Conservation (phyloP, 2,113 vertebrate species). For the Tautogolabrus adspersus region DNA sequence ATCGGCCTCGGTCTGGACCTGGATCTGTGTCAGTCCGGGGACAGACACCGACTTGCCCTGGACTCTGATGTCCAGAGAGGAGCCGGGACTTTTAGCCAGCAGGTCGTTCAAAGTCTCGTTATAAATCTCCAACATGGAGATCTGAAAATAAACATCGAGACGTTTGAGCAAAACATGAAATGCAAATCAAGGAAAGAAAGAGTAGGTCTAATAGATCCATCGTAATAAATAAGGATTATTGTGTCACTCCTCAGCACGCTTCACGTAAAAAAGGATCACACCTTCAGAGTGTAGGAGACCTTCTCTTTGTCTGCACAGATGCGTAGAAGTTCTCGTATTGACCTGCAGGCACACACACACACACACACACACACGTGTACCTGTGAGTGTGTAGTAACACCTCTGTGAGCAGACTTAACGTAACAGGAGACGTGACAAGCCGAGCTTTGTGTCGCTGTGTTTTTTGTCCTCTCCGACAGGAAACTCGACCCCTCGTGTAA, state of each 20-base stretch:
- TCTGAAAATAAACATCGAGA: slow-evolving; percentile 47
- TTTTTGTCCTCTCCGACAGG: slow-evolving; percentile 4
- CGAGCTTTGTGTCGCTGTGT: background rate
- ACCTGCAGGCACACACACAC: slow-evolving; percentile 57
- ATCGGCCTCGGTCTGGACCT: slow-evolving; percentile 72
- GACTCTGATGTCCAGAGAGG: slow-evolving; percentile 71
- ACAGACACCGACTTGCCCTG: slow-evolving; percentile 73
- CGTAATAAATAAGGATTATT: too few relatives aligned
- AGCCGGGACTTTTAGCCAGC: slow-evolving; percentile 49
- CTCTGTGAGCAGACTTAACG: background rate
- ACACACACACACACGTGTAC: background rate
- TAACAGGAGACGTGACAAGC: slow-evolving; percentile 1
- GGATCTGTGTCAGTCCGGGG: slow-evolving; percentile 71
- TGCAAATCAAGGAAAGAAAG: too few relatives aligned
- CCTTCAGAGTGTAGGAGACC: slow-evolving; percentile 75
- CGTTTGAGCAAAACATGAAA: too few relatives aligned
- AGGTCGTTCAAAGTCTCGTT: slow-evolving; percentile 79
- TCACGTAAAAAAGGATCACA: too few relatives aligned
- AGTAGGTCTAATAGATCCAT: too few relatives aligned
- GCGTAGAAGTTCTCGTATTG: slow-evolving; percentile 73
- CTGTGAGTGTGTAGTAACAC: background rate
- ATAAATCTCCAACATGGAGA: slow-evolving; percentile 82
- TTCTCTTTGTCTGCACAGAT: slow-evolving; percentile 75
- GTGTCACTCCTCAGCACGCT: too few relatives aligned
- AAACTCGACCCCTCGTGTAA: slow-evolving; percentile 36